These are phyloP conservation scores for Subanguina moxae DNA, from an alignment of 1,140 invertebrate genomes.

Conservation along the genomic window DNA sequence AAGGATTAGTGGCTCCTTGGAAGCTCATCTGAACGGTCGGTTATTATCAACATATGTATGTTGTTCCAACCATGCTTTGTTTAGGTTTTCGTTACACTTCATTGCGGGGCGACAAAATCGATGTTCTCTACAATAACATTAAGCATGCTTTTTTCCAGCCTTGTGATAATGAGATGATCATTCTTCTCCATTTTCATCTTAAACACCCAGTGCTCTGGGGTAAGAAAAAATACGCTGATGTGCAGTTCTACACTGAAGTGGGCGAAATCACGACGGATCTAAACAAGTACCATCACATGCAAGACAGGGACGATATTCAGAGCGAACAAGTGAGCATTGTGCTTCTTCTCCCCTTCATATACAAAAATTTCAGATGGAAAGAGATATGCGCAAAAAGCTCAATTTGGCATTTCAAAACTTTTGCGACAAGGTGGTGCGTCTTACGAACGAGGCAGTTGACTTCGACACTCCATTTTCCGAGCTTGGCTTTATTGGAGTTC, in stretches of 20 bases:
- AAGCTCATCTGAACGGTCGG: conserved; percentile 89
- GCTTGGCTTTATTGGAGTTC: conserved; percentile 93
- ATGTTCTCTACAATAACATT: conserved; percentile 98
- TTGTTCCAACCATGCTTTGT: conserved; percentile 2
- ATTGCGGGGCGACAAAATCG: conserved; percentile 94
- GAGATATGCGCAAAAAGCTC: conserved; percentile 88
- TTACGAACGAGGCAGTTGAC: conserved; percentile 94
- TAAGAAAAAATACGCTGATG: conserved; percentile 97
- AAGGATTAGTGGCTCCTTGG: conserved; percentile 81
- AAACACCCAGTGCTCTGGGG: conserved; percentile 98
- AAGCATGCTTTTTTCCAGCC: conserved; percentile 99
- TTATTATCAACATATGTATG: conserved; percentile 13
- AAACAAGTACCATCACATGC: conserved; percentile 98
- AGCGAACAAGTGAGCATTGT: conserved; percentile 75
- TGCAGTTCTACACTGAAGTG: conserved; percentile 99
- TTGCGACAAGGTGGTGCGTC: conserved; percentile 90
- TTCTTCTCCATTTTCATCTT: conserved; percentile 94
- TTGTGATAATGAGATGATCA: conserved; percentile 99
- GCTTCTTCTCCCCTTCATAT: neutral
- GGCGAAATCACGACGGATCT: conserved; percentile 98
- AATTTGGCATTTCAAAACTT: conserved; percentile 97
- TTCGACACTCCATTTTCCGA: conserved; percentile 98
- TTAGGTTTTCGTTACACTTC: conserved; percentile 87
- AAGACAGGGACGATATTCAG: conserved; percentile 94
- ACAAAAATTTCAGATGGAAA: conserved; percentile 69